These are phyloP conservation scores for Chrysolina haemoptera DNA, from an alignment of 2,888 invertebrate genomes.

Conservation along the genomic window DNA sequence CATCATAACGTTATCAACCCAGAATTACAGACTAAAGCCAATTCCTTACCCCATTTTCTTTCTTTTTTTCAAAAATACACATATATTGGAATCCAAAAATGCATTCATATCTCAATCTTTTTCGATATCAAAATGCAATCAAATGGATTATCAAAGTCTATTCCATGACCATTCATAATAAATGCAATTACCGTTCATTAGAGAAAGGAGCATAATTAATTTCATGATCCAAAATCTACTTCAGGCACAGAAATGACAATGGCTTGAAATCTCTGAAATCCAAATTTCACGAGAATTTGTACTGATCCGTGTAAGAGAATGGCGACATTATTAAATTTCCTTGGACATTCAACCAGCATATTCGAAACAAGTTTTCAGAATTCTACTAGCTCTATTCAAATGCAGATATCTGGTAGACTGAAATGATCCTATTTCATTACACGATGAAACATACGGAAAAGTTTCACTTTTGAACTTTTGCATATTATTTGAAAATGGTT, in stretches of 20 bases:
- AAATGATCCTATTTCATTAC: not conserved
- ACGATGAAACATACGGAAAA: not conserved
- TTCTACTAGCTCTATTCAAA: constrained; percentile 2
- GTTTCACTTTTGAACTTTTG: too few relatives aligned
- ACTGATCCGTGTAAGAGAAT: constrained; percentile 16
- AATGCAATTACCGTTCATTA: not conserved
- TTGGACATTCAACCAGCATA: not conserved
- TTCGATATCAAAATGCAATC: too few relatives aligned
- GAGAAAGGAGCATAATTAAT: not conserved
- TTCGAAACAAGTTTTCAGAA: constrained; percentile 2
- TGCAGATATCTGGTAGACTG: not conserved
- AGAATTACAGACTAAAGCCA: too few relatives aligned
- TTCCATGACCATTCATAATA: not conserved
- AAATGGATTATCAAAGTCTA: not conserved
- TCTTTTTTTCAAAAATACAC: too few relatives aligned
- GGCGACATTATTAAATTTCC: constrained; percentile 3
- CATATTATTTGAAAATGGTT: not conserved
- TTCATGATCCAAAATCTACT: not conserved
- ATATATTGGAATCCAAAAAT: too few relatives aligned
- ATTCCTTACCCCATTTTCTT: too few relatives aligned
- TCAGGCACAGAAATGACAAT: not conserved
- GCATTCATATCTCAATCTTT: too few relatives aligned
- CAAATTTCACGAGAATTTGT: not conserved
- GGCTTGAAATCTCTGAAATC: not conserved
- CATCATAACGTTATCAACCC: too few relatives aligned